Conservation (phyloP, 2,888 invertebrate genomes). For the Agrochola circellaris region DNA sequence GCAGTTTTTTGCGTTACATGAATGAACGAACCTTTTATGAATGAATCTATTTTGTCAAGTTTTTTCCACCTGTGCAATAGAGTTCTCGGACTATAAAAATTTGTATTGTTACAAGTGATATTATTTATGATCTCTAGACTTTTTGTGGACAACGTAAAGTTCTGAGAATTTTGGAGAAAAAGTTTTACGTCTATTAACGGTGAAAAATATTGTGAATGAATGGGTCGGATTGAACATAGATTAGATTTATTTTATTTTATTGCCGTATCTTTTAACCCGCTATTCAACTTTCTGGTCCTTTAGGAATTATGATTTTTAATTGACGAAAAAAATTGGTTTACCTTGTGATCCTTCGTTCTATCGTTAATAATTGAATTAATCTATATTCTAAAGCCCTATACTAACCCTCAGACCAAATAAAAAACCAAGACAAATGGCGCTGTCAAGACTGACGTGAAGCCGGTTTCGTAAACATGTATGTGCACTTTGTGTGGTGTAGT, state of each 20-base stretch:
- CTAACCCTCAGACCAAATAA: too few species aligned
- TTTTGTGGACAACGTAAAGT: conserved; percentile 69
- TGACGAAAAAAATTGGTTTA: background rate
- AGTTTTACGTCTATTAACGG: conserved; percentile 58
- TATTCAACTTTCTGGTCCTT: background rate
- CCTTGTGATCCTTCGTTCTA: too few species aligned
- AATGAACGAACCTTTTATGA: conserved; percentile 81
- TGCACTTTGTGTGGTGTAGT: too few species aligned
- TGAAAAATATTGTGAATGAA: conserved; percentile 57
- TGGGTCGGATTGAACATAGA: conserved; percentile 28
- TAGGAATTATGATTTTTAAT: background rate
- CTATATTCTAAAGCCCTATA: too few species aligned
- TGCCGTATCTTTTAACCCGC: background rate
- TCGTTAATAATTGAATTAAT: too few species aligned
- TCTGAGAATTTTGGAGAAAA: conserved; percentile 59
- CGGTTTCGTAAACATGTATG: too few species aligned
- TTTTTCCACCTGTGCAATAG: conserved; percentile 82
- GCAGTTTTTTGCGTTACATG: conserved; percentile 76
- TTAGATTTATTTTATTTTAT: conserved; percentile 47
- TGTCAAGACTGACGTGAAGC: too few species aligned
- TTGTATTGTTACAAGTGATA: conserved; percentile 85
- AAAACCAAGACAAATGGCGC: too few species aligned
- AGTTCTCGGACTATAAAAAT: conserved; percentile 85
- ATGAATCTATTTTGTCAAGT: conserved; percentile 76
- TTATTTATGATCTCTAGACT: conserved; percentile 83